phyloP scores from a whole-genome alignment of 1,140 invertebrate species.

The Zophobas atratus region DNA sequence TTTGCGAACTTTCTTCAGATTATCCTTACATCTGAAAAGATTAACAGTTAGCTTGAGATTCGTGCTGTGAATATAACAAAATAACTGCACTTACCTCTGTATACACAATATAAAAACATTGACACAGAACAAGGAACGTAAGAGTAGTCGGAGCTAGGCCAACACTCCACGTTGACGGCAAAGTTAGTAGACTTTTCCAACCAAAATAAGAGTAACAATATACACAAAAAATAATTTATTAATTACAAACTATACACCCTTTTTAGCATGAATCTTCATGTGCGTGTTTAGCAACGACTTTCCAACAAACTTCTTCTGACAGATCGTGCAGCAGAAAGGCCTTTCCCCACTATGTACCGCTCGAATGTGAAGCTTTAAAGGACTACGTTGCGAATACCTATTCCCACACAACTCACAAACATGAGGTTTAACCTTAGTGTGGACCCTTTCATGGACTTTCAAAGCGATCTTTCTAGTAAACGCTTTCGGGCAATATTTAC shows the following conservation, averaged over 20 bases:
- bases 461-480: background rate
- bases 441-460: constrained; percentile 63
- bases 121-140: too few species aligned
- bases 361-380: constrained; percentile 76
- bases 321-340: constrained; percentile 67
- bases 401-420: constrained; percentile 69
- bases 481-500: constrained; percentile 18
- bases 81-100: too few species aligned
- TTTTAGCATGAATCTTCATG: background rate
- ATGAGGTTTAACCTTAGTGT: constrained; percentile 68
- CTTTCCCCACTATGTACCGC: constrained; percentile 71
- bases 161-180: too few species aligned
- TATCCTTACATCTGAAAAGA: constrained; percentile 21
- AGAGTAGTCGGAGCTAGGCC: too few species aligned
- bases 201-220: background rate
- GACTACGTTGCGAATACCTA: constrained; percentile 74
- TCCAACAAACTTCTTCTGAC: constrained; percentile 78
- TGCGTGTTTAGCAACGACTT: constrained; percentile 73
- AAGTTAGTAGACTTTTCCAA: too few species aligned
- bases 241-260: background rate
- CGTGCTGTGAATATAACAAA: background rate
- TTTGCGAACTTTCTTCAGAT: constrained; percentile 6
- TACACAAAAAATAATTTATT: constrained; percentile 1
- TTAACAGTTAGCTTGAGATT: background rate
- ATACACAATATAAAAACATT: too few species aligned